A percentile compares a stretch with the other conserved stretches of the same genome.
These are phyloP conservation scores for Brachyalestes nurse DNA, from an alignment of 2,797 vertebrate species.

Conservation along the genomic window DNA sequence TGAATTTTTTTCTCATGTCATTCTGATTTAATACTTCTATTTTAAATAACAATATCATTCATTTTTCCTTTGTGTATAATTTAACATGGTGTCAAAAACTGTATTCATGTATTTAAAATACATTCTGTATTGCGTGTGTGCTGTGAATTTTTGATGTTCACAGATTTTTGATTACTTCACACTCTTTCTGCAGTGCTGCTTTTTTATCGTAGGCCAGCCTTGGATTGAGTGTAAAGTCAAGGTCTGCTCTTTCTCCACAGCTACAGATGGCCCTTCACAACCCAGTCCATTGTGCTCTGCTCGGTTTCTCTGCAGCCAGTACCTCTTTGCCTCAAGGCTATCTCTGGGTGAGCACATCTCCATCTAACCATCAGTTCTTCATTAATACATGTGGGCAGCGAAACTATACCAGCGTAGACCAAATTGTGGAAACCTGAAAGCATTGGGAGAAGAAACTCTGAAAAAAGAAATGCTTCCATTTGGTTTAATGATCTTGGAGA, in stretches of 20 bases:
- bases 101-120: neutral
- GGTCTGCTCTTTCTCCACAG: constrained; percentile 63
- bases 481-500: neutral
- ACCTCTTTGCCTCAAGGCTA: constrained; percentile 90
- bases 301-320: constrained; percentile 87
- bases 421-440: neutral
- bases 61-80: too few relatives aligned
- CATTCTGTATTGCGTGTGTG: neutral
- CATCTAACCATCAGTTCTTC: constrained; percentile 13
- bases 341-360: constrained; percentile 85
- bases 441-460: neutral
- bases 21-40: neutral
- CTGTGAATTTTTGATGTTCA: neutral
- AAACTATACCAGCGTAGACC: neutral
- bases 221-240: neutral
- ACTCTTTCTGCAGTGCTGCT: neutral
- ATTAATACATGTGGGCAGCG: neutral
- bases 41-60: neutral
- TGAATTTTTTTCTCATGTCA: neutral
- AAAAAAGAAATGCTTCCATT: neutral
- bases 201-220: neutral
- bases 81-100: too few relatives aligned
- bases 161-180: neutral
- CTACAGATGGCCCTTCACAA: constrained; percentile 83
- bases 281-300: constrained; percentile 83